Conservation (phyloP, 2,797 vertebrate species). For the Halcyon leucocephala region DNA sequence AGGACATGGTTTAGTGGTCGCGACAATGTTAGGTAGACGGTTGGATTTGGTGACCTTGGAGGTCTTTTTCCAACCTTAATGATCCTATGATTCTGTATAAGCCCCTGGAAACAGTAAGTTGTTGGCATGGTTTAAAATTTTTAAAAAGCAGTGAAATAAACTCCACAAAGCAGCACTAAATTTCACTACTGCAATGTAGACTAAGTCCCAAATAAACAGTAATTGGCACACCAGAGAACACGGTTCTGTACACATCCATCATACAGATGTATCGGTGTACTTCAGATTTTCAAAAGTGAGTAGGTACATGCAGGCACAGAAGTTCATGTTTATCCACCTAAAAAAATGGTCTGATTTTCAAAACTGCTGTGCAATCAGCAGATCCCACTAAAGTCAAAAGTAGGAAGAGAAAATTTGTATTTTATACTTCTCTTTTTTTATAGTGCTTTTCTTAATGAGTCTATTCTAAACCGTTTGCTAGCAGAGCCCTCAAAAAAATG, state of each 20-base stretch:
- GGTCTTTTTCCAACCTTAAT: no score
- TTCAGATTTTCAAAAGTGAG: not conserved
- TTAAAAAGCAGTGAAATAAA: not conserved
- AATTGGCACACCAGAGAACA: not conserved
- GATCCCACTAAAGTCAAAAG: not conserved
- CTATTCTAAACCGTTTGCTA: not conserved
- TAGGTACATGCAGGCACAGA: fast-evolving
- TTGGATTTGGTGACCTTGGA: no score
- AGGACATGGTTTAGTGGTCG: no score
- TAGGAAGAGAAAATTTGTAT: not conserved
- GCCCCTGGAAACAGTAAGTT: not conserved
- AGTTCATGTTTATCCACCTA: not conserved
- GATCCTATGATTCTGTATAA: no score
- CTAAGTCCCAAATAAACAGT: not conserved
- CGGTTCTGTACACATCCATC: not conserved
- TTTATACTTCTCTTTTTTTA: not conserved
- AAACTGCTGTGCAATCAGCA: not conserved
- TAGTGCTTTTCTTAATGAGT: not conserved
- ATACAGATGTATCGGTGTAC: not conserved
- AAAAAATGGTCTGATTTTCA: not conserved
- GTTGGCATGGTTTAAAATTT: not conserved
- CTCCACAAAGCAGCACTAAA: not conserved
- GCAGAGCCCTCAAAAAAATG: not conserved
- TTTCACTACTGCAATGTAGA: not conserved
- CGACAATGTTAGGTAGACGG: no score